Percentiles rank a stretch among this genome's conserved stretches.
Evolutionary conservation across 2,113 vertebrate genomes (phyloP).

Genomic region (Euleptes europaea): DNA sequence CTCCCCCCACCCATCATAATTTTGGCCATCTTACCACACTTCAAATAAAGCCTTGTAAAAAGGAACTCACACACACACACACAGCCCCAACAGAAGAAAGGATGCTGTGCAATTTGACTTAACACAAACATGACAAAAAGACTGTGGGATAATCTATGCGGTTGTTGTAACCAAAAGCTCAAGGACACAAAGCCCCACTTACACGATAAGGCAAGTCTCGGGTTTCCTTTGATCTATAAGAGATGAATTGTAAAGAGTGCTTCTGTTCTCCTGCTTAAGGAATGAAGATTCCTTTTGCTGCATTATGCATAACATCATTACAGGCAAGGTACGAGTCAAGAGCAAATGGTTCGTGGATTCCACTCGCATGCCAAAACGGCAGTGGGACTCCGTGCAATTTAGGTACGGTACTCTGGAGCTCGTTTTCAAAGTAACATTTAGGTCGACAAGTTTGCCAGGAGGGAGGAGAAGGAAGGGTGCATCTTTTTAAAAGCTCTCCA

Average conservation of each 20-base stretch:
- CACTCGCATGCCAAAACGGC: constrained; percentile 65
- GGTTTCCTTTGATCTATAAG: constrained; percentile 69
- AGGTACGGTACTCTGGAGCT: constrained; percentile 56
- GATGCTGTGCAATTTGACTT: constrained; percentile 2
- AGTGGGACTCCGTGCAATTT: constrained; percentile 63
- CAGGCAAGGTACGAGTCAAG: constrained; percentile 66
- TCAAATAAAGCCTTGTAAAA: neutral
- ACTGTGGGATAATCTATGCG: constrained; percentile 36
- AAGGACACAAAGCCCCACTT: constrained; percentile 31
- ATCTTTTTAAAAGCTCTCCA: constrained; percentile 54
- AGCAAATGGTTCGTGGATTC: constrained; percentile 65
- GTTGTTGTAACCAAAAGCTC: constrained; percentile 49
- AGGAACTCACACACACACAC: neutral
- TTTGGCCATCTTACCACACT: neutral
- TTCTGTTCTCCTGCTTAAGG: constrained; percentile 56
- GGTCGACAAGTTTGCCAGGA: constrained; percentile 37
- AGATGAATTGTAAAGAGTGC: constrained; percentile 60
- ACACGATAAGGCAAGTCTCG: constrained; percentile 56
- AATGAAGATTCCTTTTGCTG: constrained; percentile 73
- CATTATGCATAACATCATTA: constrained; percentile 77
- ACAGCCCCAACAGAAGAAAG: constrained; percentile 19
- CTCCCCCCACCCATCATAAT: neutral
- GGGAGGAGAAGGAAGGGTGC: neutral
- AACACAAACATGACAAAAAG: constrained; percentile 18
- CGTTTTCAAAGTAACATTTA: constrained; percentile 65